Base-by-base conservation (phyloP, 2,797 vertebrate species). In the Scleropages formosus region DNA sequence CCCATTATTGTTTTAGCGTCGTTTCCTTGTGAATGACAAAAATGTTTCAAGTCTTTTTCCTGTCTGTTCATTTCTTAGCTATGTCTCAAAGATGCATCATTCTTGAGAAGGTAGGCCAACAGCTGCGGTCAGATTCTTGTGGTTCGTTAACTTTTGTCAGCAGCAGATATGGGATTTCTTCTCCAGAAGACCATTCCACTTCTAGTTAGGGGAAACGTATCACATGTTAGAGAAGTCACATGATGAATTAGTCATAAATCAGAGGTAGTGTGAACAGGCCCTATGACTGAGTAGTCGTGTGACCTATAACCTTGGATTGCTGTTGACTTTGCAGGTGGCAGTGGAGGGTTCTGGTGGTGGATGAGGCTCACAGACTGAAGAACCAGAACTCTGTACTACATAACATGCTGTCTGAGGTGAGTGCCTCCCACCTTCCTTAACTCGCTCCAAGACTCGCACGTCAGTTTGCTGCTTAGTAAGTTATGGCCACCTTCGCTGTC, bases 311-410 rank as follows among this genome's bases (percentile, higher is more conserved):
- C 24, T 56, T 15, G 26, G 8, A 24, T 49, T 70, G 47, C 13
- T 15, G 15, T 80, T 8, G 71, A 31, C 75, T 69, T 62, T 58
- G 74, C 83, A 94, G 93, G 77, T 89, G 88, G 87, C 88, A 81
- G 18, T 94, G 93, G 93, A 83, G 84, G 67, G 85, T 91, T 26
- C 88, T 98, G 72, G 92, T 96, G 64, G 95, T 98, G 44, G 97
- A 98, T 47, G 96, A 98, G 88, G 96, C 96, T 82, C 97, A 98
- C 82, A 90, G 96, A 75, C 82, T 98, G 83, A 98, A 98, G 90
- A 97, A 97, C 78, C 92, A 93, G 78, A 91, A 87, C 53, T 97
- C 96, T 10, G 73, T 95, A 39, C 85, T 98, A 78, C 88, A 95
- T 83, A 91, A 89, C 85, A 90, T 88, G 0, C 91, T 98, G 75